Evolutionary conservation across 2,113 vertebrate genomes (phyloP).

Genomic region (Ailurus styani): DNA sequence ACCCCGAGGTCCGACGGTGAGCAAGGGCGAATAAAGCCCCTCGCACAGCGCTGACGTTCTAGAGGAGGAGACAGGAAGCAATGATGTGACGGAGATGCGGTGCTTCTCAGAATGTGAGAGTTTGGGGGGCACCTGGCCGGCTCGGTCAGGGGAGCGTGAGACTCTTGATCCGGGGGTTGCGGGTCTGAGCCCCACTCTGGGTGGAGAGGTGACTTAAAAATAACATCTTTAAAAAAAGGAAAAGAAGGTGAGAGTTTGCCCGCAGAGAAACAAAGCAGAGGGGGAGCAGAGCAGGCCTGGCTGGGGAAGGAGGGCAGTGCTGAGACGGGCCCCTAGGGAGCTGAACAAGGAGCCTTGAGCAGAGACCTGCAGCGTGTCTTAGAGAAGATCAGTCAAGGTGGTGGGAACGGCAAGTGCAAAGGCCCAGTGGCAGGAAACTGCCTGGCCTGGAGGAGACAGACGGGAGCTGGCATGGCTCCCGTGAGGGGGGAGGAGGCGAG

Average conservation of each 20-base stretch:
- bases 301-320: rapidly evolving
- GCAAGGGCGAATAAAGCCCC: too few species aligned
- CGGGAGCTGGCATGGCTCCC: rapidly evolving
- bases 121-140: not conserved
- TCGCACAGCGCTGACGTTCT: not conserved
- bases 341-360: not conserved
- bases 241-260: not conserved
- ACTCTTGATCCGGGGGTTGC: not conserved
- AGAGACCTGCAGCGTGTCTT: not conserved
- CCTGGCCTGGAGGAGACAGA: rapidly evolving
- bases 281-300: not conserved
- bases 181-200: not conserved
- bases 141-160: not conserved
- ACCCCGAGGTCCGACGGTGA: not conserved
- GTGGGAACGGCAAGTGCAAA: not conserved
- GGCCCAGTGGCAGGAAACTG: not conserved
- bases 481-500: too few species aligned
- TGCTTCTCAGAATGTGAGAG: not conserved
- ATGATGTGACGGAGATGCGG: not conserved
- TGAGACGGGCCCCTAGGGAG: not conserved
- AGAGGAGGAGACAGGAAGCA: not conserved
- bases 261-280: not conserved
- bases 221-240: not conserved
- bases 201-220: not conserved
- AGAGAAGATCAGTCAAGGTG: not conserved